Percentiles rank a stretch among this genome's conserved stretches.
Conservation (phyloP, 2,888 invertebrate genomes). For the Ichneumoninae sp. region DNA sequence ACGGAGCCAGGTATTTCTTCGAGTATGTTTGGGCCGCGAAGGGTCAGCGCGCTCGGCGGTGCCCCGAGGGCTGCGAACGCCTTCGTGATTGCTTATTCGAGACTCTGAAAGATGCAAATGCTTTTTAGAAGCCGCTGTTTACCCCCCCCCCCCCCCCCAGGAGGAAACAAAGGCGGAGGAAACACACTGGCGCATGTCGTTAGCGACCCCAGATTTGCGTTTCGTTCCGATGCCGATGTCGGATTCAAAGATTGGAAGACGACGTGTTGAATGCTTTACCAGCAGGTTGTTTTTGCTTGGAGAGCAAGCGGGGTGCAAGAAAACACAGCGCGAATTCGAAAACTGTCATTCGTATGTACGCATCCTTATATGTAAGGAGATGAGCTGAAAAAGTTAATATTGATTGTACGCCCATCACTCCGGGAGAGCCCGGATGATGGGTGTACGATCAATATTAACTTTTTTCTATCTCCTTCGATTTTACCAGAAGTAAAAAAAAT, state of each 20-base stretch:
- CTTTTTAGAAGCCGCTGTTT: conserved; percentile 33
- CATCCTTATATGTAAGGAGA: not conserved
- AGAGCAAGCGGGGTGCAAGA: not conserved
- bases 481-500: not conserved
- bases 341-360: not conserved
- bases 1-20: conserved; percentile 58
- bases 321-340: not conserved
- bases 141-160: not conserved
- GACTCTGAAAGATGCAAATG: conserved; percentile 56
- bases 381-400: not conserved
- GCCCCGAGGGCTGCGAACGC: conserved; percentile 40
- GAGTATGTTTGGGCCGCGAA: conserved; percentile 58
- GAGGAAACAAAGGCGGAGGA: not conserved
- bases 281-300: not conserved
- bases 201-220: not conserved
- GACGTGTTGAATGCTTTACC: not conserved
- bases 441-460: not conserved
- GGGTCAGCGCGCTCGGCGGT: conserved; percentile 60
- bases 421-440: not conserved
- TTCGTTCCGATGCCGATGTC: not conserved
- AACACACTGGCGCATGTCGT: not conserved
- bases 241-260: not conserved
- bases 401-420: no score
- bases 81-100: conserved; percentile 64
- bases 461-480: not conserved